These are phyloP conservation scores for Sminthurinus aureus DNA, from an alignment of 2,888 invertebrate genomes.

Conservation along the genomic window DNA sequence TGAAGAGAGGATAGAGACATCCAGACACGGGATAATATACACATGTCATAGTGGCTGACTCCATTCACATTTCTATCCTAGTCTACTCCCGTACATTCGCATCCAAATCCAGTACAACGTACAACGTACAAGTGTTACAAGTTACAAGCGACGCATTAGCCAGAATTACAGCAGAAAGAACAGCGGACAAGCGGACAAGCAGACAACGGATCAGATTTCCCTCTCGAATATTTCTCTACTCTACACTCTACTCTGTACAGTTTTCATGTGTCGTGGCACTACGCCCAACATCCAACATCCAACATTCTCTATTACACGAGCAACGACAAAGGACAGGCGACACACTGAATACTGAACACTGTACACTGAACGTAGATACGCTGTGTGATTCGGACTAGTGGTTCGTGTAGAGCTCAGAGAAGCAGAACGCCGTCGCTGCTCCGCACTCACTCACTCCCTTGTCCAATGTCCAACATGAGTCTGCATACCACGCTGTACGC, in stretches of 20 bases:
- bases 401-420: slow-evolving; percentile 24
- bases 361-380: slow-evolving; percentile 24
- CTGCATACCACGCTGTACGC: background rate
- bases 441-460: background rate
- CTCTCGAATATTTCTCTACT: background rate
- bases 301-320: slow-evolving; percentile 14
- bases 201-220: background rate
- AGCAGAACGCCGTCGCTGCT: slow-evolving; percentile 26
- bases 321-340: background rate
- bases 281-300: slow-evolving; percentile 34
- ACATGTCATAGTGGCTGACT: too few species aligned
- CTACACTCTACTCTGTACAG: background rate
- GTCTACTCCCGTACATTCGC: too few species aligned
- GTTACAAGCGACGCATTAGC: background rate
- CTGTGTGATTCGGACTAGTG: slow-evolving; percentile 39
- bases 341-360: background rate
- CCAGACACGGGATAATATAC: too few species aligned
- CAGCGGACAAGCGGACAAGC: background rate
- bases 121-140: too few species aligned
- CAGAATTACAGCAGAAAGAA: background rate
- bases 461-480: background rate
- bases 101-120: background rate
- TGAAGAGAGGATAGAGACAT: too few species aligned
- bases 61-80: background rate
- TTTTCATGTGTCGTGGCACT: background rate